These are phyloP conservation scores for Nothobranchius kuhntae DNA, from an alignment of 2,113 vertebrate genomes.

Conservation along the genomic window DNA sequence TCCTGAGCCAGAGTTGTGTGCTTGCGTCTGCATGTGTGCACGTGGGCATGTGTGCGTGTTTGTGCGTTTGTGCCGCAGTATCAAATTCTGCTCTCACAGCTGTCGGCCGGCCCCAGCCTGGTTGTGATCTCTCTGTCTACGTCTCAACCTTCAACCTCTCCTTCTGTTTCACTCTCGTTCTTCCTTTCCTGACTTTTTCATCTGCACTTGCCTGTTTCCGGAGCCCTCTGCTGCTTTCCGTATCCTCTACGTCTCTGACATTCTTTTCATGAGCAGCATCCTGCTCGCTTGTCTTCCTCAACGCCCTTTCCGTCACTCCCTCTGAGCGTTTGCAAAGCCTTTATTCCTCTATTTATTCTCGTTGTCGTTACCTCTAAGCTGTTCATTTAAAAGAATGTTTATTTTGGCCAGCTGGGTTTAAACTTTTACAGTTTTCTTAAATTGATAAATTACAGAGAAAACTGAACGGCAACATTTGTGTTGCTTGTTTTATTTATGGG, in stretches of 20 bases:
- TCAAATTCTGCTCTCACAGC: constrained; percentile 82
- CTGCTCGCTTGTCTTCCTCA: constrained; percentile 8
- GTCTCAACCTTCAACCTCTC: constrained; percentile 74
- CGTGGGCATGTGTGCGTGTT: constrained; percentile 34
- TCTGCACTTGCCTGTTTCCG: constrained; percentile 38
- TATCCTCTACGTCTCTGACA: constrained; percentile 12
- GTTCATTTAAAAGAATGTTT: too few species aligned
- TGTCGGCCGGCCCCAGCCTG: constrained; percentile 67
- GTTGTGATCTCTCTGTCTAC: constrained; percentile 77
- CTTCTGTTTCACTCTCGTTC: constrained; percentile 62
- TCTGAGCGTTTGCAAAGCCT: constrained; percentile 21
- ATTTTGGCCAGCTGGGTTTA: background rate
- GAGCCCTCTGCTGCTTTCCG: constrained; percentile 19
- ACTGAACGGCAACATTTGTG: too few species aligned
- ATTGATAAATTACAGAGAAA: too few species aligned
- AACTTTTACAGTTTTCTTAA: background rate
- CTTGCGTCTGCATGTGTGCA: constrained; percentile 34
- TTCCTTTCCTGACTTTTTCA: constrained; percentile 36
- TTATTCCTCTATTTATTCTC: constrained; percentile 10
- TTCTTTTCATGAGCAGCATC: constrained; percentile 25
- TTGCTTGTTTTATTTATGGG: too few species aligned
- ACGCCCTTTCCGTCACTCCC: constrained; percentile 35
- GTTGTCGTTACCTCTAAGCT: constrained; percentile 32
- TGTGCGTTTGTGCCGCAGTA: constrained; percentile 69
- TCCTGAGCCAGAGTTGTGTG: constrained; percentile 19